These are phyloP conservation scores for Dolomedes plantarius DNA, from an alignment of 2,888 invertebrate species.

Conservation along the genomic window DNA sequence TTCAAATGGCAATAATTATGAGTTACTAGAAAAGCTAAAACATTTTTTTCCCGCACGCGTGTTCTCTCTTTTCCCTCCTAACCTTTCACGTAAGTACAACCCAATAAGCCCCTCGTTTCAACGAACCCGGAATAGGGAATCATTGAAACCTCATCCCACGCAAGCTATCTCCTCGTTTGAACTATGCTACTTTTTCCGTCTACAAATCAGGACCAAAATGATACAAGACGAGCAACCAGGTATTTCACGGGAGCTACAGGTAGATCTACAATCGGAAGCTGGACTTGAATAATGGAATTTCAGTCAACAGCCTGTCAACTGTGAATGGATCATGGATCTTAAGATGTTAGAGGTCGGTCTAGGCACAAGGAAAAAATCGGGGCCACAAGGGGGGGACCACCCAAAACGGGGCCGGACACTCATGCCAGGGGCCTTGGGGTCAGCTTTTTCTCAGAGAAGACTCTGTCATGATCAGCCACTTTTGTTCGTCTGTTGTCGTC, in stretches of 20 bases:
- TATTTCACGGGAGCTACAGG: slow-evolving; percentile 54
- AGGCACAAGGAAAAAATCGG: neutral
- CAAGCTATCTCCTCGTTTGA: neutral
- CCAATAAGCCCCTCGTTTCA: neutral
- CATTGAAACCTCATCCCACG: slow-evolving; percentile 21
- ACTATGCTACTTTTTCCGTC: neutral
- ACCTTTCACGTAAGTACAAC: neutral
- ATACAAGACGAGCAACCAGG: slow-evolving; percentile 16
- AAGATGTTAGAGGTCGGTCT: slow-evolving; percentile 32
- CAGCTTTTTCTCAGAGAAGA: slow-evolving; percentile 39
- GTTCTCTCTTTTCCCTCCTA: too few species aligned
- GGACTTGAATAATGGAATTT: slow-evolving; percentile 47
- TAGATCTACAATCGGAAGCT: slow-evolving; percentile 34
- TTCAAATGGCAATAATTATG: too few species aligned
- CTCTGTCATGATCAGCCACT: neutral
- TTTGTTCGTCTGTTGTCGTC: slow-evolving; percentile 21
- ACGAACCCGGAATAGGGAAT: neutral
- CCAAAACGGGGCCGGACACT: slow-evolving; percentile 45
- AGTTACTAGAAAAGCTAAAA: too few species aligned
- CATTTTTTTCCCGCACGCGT: too few species aligned
- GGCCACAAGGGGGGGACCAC: slow-evolving; percentile 27
- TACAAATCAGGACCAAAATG: neutral
- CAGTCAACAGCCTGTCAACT: slow-evolving; percentile 54
- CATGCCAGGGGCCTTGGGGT: slow-evolving; percentile 21
- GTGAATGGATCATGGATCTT: slow-evolving; percentile 44